Conservation (phyloP, 2,113 vertebrate genomes). For the Okapia johnstoni region DNA sequence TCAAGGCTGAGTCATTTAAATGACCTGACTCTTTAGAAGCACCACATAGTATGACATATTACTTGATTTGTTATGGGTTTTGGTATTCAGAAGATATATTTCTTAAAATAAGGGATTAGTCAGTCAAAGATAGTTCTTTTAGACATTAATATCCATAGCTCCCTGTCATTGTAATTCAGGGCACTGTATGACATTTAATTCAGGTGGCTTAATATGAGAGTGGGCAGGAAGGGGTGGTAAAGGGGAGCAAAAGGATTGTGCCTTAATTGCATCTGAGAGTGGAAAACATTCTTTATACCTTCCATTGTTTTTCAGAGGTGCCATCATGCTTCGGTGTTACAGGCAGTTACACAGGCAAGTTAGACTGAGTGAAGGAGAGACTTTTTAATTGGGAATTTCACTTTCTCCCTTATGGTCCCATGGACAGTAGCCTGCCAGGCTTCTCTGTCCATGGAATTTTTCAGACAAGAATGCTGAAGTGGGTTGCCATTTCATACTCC, state of each 20-base stretch:
- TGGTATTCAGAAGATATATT: conserved; percentile 45
- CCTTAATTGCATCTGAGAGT: neutral
- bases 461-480: neutral
- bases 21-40: conserved; percentile 54
- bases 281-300: neutral
- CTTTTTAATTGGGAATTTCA: neutral
- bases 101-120: conserved; percentile 45
- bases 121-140: conserved; percentile 31
- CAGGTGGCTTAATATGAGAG: neutral
- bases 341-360: neutral
- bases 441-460: neutral
- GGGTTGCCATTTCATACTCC: neutral
- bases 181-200: conserved; percentile 29
- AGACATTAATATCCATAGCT: conserved; percentile 45
- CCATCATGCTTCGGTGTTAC: neutral
- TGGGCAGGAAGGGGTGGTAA: neutral
- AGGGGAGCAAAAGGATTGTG: neutral
- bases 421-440: neutral
- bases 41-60: conserved; percentile 45
- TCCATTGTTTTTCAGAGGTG: neutral
- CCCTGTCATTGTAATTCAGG: conserved; percentile 21
- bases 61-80: conserved; percentile 42
- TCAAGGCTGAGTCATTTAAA: conserved; percentile 61
- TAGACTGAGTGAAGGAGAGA: neutral
- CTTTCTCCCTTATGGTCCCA: neutral